Base-by-base conservation (phyloP, 92 coral and sea anemone species). In the Desmophyllum pertusum region DNA sequence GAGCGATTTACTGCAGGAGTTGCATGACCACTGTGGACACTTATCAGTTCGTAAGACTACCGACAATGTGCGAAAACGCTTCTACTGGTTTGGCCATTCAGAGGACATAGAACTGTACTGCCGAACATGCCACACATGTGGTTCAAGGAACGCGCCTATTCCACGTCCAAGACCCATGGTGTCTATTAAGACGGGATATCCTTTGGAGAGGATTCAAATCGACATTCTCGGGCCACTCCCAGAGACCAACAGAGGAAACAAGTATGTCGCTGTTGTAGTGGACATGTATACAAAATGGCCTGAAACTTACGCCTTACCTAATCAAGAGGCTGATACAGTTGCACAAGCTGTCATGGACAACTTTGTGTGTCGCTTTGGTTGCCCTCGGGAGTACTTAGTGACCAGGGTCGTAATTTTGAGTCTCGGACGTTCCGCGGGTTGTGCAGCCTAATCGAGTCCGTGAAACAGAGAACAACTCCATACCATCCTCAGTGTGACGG, bases 211-310 rank as follows among this genome's bases (percentile, higher is more conserved):
- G 74, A 82, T 88, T n/a, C 85, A 81, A 5, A 66, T 88, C 41
- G 85, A 78, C 75, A 42, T 88, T 25, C 71, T 78, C 5, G 86
- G 92, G 36, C 92, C 92, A 21, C 79, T 88, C 14, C 92, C 92
- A 2, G 76, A 42, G 59, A 77, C 92, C 30, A 48, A 45, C 71
- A 68, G 25, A 41, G 85, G 88, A 38, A 78, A 77, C 71, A 73
- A 77, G 40, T 83, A 31, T 53, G 81, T 88, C n/a, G 76, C 78
- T 66, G 88, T 88, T 30, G 84, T 77, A 21, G 67, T 64, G 23
- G 90, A 87, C 73, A 70, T 31, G 81, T 73, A 55, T n/a, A 72
- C 90, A 4, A 75, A 76, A 42, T 87, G 90, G 81, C 73, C 78
- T 36, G 81, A 87, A 73, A 82, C 75, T 6, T 87, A 87, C 25